Conservation (phyloP, 2,113 vertebrate genomes). For the Panthera leo region DNA sequence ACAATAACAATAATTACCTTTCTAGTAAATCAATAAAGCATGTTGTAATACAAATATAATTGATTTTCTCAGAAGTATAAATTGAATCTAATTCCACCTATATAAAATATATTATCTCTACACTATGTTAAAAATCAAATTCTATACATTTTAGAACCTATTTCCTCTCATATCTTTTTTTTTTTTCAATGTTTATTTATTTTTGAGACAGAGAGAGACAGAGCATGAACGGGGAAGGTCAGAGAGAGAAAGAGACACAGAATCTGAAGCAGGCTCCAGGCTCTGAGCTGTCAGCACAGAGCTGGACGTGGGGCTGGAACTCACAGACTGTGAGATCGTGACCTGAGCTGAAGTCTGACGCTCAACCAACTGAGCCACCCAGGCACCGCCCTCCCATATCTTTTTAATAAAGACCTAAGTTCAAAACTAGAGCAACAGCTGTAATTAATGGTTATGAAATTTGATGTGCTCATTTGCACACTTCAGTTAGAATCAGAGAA, state of each 20-base stretch:
- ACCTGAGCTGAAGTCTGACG: no score
- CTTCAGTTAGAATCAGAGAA: constrained; percentile 2
- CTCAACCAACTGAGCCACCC: no score
- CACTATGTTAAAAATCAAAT: not conserved
- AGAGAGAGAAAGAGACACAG: no score
- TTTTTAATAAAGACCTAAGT: not conserved
- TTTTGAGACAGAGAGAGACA: no score
- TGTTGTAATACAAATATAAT: not conserved
- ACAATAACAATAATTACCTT: not conserved
- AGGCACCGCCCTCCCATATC: not conserved
- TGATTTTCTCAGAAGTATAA: not conserved
- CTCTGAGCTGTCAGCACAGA: no score
- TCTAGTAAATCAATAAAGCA: not conserved
- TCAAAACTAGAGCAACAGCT: not conserved
- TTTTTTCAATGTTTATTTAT: no score
- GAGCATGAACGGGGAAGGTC: no score
- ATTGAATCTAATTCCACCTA: not conserved
- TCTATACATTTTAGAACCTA: not conserved
- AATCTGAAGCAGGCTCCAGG: no score
- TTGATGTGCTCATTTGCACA: not conserved
- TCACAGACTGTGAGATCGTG: no score
- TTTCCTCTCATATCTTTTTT: not conserved
- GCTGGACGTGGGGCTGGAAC: no score
- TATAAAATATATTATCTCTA: not conserved
- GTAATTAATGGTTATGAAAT: not conserved